Evolutionary conservation across 2,797 vertebrate species (phyloP).

Genomic region (Tokudaia tokunoshimensis): DNA sequence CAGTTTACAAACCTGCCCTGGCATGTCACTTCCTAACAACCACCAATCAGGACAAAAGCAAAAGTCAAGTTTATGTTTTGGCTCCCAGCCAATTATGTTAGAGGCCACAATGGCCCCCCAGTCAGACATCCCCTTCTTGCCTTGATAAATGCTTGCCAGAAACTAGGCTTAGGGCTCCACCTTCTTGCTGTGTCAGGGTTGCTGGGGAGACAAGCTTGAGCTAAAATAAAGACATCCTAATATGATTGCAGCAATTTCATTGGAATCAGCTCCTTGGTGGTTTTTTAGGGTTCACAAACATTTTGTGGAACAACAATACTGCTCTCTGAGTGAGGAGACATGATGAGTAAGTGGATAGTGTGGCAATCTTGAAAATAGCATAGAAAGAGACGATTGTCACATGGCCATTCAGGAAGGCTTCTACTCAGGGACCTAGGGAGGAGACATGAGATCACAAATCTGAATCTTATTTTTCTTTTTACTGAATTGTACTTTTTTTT

Average conservation of each 20-base stretch:
- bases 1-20: not conserved
- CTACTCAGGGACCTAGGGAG: not conserved
- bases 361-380: not conserved
- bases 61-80: not conserved
- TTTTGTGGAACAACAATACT: not conserved
- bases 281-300: not conserved
- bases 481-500: not conserved
- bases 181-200: not conserved
- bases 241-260: too few relatives aligned
- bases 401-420: not conserved
- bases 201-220: not conserved
- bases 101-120: not conserved
- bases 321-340: conserved; percentile 35
- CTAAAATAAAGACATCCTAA: not conserved
- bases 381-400: not conserved
- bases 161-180: not conserved
- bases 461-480: not conserved
- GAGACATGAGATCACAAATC: not conserved
- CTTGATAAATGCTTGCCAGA: not conserved
- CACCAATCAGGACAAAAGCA: not conserved
- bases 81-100: not conserved
- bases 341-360: not conserved
- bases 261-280: not conserved
- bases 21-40: too few relatives aligned
- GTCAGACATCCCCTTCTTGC: not conserved